Conservation (phyloP, 2,888 invertebrate species). For the Deilephila porcellus region DNA sequence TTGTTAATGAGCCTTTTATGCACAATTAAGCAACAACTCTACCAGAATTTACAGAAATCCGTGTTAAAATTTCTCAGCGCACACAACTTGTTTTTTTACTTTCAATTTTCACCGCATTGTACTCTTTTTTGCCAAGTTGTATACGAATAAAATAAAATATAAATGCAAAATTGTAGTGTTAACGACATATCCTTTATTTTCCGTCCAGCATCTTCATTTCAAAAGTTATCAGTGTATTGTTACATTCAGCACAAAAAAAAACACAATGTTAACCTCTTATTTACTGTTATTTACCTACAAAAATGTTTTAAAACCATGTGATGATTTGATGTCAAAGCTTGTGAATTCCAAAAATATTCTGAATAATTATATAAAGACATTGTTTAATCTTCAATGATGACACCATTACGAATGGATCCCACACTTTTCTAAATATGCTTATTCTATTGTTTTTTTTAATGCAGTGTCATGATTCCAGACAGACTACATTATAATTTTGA, state of each 20-base stretch:
- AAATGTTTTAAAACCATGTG: background rate
- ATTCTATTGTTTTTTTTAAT: background rate
- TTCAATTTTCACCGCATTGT: too few relatives aligned
- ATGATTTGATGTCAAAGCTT: constrained; percentile 15
- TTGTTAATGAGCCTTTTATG: too few relatives aligned
- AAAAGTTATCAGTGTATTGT: background rate
- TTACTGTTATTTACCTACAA: constrained; percentile 20
- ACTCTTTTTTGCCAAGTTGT: too few relatives aligned
- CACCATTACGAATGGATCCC: background rate
- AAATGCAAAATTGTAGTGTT: background rate
- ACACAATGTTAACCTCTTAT: constrained; percentile 24
- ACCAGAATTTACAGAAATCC: too few relatives aligned
- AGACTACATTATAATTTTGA: background rate
- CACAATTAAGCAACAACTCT: too few relatives aligned
- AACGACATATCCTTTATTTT: background rate
- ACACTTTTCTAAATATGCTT: background rate
- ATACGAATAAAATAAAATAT: background rate
- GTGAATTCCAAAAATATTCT: constrained; percentile 24
- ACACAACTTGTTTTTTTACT: too few relatives aligned
- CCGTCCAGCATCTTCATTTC: background rate
- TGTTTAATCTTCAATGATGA: constrained; percentile 8
- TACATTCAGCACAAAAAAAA: constrained; percentile 31
- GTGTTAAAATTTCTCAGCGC: too few relatives aligned
- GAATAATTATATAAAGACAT: constrained; percentile 28
- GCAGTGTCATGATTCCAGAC: background rate